Evolutionary conservation across 2,113 vertebrate species (phyloP).

Genomic region (Notothenia coriiceps): DNA sequence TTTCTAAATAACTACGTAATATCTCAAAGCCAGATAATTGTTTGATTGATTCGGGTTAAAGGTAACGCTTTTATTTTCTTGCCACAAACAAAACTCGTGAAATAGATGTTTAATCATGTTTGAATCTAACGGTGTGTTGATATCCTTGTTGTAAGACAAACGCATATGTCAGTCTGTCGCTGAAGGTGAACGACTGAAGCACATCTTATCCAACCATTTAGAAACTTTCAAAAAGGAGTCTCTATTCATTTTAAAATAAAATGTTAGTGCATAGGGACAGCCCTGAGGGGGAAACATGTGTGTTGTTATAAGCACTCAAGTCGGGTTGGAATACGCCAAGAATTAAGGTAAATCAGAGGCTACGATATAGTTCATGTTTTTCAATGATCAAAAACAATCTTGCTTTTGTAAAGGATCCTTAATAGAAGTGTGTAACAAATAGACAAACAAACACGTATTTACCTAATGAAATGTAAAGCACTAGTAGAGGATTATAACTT

Average conservation of each 20-base stretch:
- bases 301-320: neutral
- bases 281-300: neutral
- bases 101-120: neutral
- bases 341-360: neutral
- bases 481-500: too few relatives aligned
- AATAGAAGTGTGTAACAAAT: neutral
- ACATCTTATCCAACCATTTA: neutral
- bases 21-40: fast-evolving
- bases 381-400: too few relatives aligned
- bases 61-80: neutral
- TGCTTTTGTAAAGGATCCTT: neutral
- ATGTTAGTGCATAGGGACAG: neutral
- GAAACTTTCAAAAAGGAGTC: neutral
- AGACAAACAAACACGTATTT: neutral
- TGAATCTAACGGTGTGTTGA: neutral
- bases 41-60: neutral
- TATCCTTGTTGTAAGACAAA: too few relatives aligned
- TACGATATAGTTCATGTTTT: neutral
- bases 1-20: neutral
- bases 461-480: too few relatives aligned
- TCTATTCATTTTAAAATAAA: neutral
- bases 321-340: neutral
- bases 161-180: neutral
- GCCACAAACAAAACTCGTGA: neutral
- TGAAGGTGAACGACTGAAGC: too few relatives aligned